Evolutionary conservation across 2,888 invertebrate genomes (phyloP).

Genomic region (Listrodromus nycthemerus): DNA sequence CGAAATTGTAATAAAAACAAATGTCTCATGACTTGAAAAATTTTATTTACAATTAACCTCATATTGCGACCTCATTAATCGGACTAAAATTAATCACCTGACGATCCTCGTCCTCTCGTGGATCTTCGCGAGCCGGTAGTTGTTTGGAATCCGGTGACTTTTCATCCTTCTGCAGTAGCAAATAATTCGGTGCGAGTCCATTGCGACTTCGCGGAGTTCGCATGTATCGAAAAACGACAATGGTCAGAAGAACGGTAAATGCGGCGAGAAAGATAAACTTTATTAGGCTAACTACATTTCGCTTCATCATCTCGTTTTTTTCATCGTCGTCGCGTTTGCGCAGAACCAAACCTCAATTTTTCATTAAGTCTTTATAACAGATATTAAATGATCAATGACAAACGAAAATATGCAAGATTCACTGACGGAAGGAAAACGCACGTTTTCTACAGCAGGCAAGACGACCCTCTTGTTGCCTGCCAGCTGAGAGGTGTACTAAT

Average conservation of each 20-base stretch:
- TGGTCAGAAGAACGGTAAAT: conserved; percentile 80
- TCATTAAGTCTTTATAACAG: neutral
- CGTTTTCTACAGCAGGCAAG: conserved; percentile 8
- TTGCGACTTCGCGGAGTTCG: conserved; percentile 72
- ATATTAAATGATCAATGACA: neutral
- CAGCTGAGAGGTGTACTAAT: conserved; percentile 23
- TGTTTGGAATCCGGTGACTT: conserved; percentile 5
- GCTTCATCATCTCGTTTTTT: conserved; percentile 79
- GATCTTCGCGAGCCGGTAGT: conserved; percentile 8
- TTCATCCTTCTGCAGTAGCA: conserved; percentile 52
- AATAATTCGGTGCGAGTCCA: conserved; percentile 44
- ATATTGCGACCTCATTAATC: neutral
- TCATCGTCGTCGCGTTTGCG: conserved; percentile 63
- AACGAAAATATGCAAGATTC: neutral
- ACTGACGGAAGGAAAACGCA: conserved; percentile 15
- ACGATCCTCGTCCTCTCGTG: conserved; percentile 17
- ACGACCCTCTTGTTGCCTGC: neutral
- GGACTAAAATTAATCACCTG: conserved; percentile 25
- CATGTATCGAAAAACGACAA: conserved; percentile 80
- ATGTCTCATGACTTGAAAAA: neutral
- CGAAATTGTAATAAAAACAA: neutral
- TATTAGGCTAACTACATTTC: conserved; percentile 82
- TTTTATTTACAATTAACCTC: neutral
- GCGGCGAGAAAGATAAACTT: conserved; percentile 80
- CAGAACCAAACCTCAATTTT: neutral